Evolutionary conservation across 2,113 vertebrate genomes (phyloP).

Genomic region (Sprattus sprattus): DNA sequence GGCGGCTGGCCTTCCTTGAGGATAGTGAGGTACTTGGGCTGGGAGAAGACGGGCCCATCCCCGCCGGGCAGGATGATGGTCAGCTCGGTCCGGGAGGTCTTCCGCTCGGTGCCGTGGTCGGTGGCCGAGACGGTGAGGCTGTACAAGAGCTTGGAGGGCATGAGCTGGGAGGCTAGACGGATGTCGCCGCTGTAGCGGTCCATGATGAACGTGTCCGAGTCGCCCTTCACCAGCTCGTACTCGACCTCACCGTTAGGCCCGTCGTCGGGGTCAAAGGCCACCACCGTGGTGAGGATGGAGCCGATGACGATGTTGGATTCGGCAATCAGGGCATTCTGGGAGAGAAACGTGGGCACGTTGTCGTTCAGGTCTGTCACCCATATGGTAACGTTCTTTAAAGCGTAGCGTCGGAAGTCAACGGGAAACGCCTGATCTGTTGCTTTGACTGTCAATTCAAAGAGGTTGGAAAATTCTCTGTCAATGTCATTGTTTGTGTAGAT

Average conservation of each 20-base stretch:
- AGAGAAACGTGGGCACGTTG: constrained; percentile 87
- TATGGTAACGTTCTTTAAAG: constrained; percentile 93
- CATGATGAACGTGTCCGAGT: constrained; percentile 89
- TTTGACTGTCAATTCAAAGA: constrained; percentile 93
- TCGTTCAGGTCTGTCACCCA: constrained; percentile 94
- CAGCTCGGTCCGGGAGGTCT: constrained; percentile 85
- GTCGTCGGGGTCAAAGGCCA: constrained; percentile 92
- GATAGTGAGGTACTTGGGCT: constrained; percentile 92
- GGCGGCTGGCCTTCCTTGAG: constrained; percentile 93
- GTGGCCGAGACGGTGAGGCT: constrained; percentile 88
- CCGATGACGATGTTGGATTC: constrained; percentile 88
- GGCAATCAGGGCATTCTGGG: constrained; percentile 87
- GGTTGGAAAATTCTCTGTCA: constrained; percentile 91
- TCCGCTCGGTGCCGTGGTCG: constrained; percentile 85
- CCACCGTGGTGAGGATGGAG: constrained; percentile 86
- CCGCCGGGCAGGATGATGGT: constrained; percentile 87
- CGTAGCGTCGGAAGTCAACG: constrained; percentile 83
- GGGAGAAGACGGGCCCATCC: constrained; percentile 92
- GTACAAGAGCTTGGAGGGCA: constrained; percentile 86
- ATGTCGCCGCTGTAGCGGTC: constrained; percentile 93
- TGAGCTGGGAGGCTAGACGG: constrained; percentile 82
- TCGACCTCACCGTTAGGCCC: constrained; percentile 93
- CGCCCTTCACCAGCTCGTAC: constrained; percentile 89
- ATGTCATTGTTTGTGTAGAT: constrained; percentile 86
- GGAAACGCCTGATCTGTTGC: constrained; percentile 91